Evolutionary conservation across 2,888 invertebrate genomes (phyloP).

Genomic region (Habroteleia sp.): DNA sequence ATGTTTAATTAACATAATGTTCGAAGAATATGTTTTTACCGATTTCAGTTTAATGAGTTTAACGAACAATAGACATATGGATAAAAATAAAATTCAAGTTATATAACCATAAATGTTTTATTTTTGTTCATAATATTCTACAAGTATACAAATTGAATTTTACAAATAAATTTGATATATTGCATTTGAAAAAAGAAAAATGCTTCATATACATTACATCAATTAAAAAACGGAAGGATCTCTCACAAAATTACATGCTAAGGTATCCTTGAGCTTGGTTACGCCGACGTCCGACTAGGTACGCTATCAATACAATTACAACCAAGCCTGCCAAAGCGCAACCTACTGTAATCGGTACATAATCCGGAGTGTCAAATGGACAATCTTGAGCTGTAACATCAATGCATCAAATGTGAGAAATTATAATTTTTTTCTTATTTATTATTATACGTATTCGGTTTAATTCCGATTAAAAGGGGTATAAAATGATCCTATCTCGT

Average conservation of each 20-base stretch:
- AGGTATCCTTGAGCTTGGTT: slow-evolving; percentile 92
- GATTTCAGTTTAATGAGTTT: too few species aligned
- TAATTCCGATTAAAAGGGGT: too few species aligned
- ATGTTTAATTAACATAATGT: too few species aligned
- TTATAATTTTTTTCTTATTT: too few species aligned
- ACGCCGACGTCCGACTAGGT: slow-evolving; percentile 94
- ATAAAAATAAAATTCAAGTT: too few species aligned
- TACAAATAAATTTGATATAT: slow-evolving; percentile 55
- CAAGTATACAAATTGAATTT: slow-evolving; percentile 58
- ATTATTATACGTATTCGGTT: too few species aligned
- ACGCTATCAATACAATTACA: slow-evolving; percentile 94
- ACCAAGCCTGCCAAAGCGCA: slow-evolving; percentile 95
- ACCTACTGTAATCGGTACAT: slow-evolving; percentile 98
- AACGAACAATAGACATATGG: too few species aligned
- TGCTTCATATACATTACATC: slow-evolving; percentile 53
- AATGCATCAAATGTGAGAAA: slow-evolving; percentile 36
- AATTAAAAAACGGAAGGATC: slow-evolving; percentile 52
- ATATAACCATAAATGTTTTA: slow-evolving; percentile 52
- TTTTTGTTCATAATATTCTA: slow-evolving; percentile 54
- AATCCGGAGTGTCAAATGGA: slow-evolving; percentile 89
- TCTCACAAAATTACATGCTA: slow-evolving; percentile 86
- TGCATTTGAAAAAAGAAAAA: slow-evolving; percentile 41
- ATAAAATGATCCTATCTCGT: too few species aligned
- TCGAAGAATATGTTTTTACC: too few species aligned
- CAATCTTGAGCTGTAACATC: slow-evolving; percentile 87